Conservation (phyloP, 2,888 invertebrate genomes). For the Agrotis ipsilon region DNA sequence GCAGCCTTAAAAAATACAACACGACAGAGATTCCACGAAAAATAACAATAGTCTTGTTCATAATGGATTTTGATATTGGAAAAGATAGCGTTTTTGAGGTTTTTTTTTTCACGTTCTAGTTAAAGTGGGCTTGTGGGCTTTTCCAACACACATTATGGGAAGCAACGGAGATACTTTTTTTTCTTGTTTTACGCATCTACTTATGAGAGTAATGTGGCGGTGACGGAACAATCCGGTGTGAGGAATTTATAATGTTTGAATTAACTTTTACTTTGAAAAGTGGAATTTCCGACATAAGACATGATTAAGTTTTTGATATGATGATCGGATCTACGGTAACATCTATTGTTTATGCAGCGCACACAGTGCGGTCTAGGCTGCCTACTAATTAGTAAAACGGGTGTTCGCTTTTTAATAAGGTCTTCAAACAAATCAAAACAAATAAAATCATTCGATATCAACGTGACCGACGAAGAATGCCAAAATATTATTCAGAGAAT, state of each 20-base stretch:
- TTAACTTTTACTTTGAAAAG: neutral
- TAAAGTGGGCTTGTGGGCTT: constrained; percentile 27
- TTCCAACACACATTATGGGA: constrained; percentile 64
- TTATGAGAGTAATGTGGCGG: neutral
- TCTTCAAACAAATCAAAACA: constrained; percentile 11
- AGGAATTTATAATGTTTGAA: constrained; percentile 1
- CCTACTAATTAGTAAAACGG: constrained; percentile 20
- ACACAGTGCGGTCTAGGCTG: constrained; percentile 19
- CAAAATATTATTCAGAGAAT: constrained; percentile 17
- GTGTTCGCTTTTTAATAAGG: constrained; percentile 37
- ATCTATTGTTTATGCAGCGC: constrained; percentile 29
- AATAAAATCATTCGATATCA: neutral
- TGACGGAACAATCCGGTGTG: neutral
- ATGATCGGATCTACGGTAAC: constrained; percentile 37
- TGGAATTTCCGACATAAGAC: neutral
- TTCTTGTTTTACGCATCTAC: constrained; percentile 5
- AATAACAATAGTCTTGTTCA: constrained; percentile 54
- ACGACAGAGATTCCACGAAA: constrained; percentile 60
- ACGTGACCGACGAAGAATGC: constrained; percentile 1
- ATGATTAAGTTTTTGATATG: constrained; percentile 15
- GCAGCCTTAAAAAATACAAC: constrained; percentile 51
- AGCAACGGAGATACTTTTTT: constrained; percentile 29
- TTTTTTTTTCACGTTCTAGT: constrained; percentile 37
- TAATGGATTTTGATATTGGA: constrained; percentile 63
- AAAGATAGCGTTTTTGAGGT: constrained; percentile 37